A percentile compares a stretch with the other conserved stretches of the same genome.
Conservation (phyloP, 2,113 vertebrate species). For the Alethe castanea region DNA sequence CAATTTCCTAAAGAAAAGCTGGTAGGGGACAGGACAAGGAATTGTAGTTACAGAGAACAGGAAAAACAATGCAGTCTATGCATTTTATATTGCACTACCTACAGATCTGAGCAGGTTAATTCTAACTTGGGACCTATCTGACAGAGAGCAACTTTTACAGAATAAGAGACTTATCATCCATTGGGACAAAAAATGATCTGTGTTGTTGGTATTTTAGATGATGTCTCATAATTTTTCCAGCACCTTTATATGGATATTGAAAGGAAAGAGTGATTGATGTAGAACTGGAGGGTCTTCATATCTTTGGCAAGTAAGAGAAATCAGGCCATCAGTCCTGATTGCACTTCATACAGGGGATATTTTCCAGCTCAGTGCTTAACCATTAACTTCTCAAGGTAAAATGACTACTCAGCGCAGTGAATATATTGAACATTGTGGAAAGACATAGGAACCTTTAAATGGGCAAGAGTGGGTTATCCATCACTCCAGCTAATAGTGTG, state of each 20-base stretch:
- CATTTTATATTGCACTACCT: not conserved
- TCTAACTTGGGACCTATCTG: not conserved
- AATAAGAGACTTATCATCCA: not conserved
- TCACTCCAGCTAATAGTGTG: not conserved
- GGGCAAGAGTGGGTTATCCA: not conserved
- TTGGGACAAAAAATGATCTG: not conserved
- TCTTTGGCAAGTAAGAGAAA: conserved; percentile 24
- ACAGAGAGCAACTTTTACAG: not conserved
- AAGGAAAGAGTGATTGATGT: conserved; percentile 12
- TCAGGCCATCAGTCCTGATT: not conserved
- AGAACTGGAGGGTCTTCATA: conserved; percentile 27
- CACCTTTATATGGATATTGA: not conserved
- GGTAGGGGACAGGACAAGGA: not conserved
- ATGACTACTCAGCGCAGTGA: not conserved
- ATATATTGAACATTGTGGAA: not conserved
- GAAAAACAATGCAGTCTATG: not conserved
- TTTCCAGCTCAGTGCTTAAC: conserved; percentile 51
- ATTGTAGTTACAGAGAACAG: not conserved
- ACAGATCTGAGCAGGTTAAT: not conserved
- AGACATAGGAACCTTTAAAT: conserved; percentile 24
- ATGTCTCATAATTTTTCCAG: not conserved
- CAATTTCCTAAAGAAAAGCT: not conserved
- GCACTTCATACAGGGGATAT: not conserved
- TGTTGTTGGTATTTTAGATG: not conserved
- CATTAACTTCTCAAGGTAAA: conserved; percentile 58